A percentile compares a stretch with the other conserved stretches of the same genome.
Evolutionary conservation across 2,113 vertebrate genomes (phyloP).

Genomic region (Sialia sialis): DNA sequence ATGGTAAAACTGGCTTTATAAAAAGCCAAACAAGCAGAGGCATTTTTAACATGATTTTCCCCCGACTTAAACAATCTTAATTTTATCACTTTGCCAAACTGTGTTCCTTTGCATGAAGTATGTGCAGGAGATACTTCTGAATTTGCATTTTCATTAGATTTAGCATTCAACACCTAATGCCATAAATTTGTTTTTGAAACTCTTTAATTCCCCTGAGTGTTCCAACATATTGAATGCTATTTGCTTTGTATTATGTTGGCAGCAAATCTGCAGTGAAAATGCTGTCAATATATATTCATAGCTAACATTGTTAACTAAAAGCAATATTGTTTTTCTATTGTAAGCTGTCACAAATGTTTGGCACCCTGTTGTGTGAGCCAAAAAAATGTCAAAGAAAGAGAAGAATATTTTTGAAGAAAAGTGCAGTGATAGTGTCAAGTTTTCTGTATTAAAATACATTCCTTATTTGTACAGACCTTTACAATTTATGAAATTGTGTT

Average conservation of each 20-base stretch:
- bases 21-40: not conserved
- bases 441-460: slow-evolving; percentile 44
- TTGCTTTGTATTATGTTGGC: slow-evolving; percentile 80
- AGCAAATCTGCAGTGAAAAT: slow-evolving; percentile 72
- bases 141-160: slow-evolving; percentile 82
- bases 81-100: slow-evolving; percentile 65
- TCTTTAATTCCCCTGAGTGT: slow-evolving; percentile 73
- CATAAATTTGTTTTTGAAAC: slow-evolving; percentile 79
- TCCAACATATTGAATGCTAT: slow-evolving; percentile 75
- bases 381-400: slow-evolving; percentile 68
- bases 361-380: slow-evolving; percentile 71
- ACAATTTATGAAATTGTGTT: not conserved
- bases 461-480: slow-evolving; percentile 27
- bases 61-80: slow-evolving; percentile 58
- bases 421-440: slow-evolving; percentile 60
- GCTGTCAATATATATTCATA: slow-evolving; percentile 81
- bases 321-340: slow-evolving; percentile 82
- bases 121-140: slow-evolving; percentile 22
- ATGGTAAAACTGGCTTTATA: slow-evolving; percentile 16
- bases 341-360: slow-evolving; percentile 75
- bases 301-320: slow-evolving; percentile 84
- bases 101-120: slow-evolving; percentile 53
- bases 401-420: slow-evolving; percentile 51
- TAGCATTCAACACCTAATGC: slow-evolving; percentile 74
- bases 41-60: slow-evolving; percentile 43